These are phyloP conservation scores for Leptinotarsa texana DNA, from an alignment of 1,140 invertebrate genomes.

Conservation along the genomic window DNA sequence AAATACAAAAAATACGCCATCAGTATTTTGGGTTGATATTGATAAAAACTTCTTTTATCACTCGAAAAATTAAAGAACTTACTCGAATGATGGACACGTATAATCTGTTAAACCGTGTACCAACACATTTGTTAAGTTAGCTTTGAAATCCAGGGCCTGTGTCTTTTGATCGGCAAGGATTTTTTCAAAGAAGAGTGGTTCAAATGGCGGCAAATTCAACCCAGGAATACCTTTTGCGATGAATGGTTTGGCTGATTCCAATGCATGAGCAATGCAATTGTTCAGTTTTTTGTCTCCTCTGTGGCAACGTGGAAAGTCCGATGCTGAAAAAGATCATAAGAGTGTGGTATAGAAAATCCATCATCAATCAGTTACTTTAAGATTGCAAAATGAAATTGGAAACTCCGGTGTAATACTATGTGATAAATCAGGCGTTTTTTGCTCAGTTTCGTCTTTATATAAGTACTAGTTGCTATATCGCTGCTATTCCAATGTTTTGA, in stretches of 20 bases:
- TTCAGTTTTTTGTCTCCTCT: constrained; percentile 63
- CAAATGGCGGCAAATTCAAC: constrained; percentile 65
- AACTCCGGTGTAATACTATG: too few relatives aligned
- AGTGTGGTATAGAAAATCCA: too few relatives aligned
- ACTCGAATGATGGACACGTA: constrained; percentile 37
- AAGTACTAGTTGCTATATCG: neutral
- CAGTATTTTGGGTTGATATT: too few relatives aligned
- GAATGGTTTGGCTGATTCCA: constrained; percentile 63
- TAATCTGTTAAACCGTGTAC: constrained; percentile 60
- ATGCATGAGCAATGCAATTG: constrained; percentile 62
- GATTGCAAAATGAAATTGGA: too few relatives aligned
- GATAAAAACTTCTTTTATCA: too few relatives aligned
- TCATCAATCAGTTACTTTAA: too few relatives aligned
- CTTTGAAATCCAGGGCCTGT: constrained; percentile 66
- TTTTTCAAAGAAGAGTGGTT: constrained; percentile 66
- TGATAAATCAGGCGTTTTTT: too few relatives aligned
- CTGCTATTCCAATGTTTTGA: too few relatives aligned
- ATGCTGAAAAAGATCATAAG: neutral
- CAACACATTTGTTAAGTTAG: constrained; percentile 66
- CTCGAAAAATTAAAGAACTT: neutral
- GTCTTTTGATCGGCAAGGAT: constrained; percentile 64
- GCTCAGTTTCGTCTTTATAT: neutral
- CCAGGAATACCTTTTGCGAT: constrained; percentile 63
- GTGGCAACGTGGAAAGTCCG: constrained; percentile 54
- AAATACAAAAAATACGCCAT: too few relatives aligned